Evolutionary conservation across 2,113 vertebrate genomes (phyloP), one percentile per base, ranked within the genome.

Genomic region (Chloropsis cyanopogon): DNA sequence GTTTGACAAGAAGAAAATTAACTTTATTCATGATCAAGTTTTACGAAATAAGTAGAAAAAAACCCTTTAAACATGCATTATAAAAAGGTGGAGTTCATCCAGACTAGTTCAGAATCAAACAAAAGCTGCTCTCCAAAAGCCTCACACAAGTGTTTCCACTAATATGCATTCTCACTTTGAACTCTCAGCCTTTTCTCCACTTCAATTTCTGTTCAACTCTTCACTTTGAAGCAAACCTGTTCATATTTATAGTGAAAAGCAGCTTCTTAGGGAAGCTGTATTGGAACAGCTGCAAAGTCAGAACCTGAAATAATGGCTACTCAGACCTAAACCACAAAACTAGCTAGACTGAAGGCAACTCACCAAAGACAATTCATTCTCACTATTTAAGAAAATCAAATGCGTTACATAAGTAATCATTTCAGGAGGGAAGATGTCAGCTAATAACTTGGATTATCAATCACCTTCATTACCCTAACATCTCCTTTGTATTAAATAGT

Each of bases 371-470:
- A 83, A 84, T 33, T 87, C 4, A 61, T 50, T 82, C 33, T 59
- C 63, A 63, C 41, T 66, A 80, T 82, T 85, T 49, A 81, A 81
- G 76, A 86, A 96, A 92, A 88, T 59, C 41, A 82, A 78, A 66
- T 44, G 0, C 80, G 26, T 60, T 92, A 78, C 20, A 7, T 39
- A 91, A 82, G 31, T 65, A 82, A 76, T 57, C 46, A 54, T 44
- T 95, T 76, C 53, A 88, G 42, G 35, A 79, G 52, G 53, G 21
- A 92, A 28, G 44, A 59, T 69, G 59, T 37, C 87, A 87, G 46
- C 39, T 73, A 94, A 64, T 87, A 69, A 76, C 63, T 26, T 59
- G 19, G 29, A 77, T 86, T 90, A 96, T 80, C 93, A 90, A 93
- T 73, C 5, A 2, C 33, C 39, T 88, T 88, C 81, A 66, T 82